Evolutionary conservation across 2,797 vertebrate genomes (phyloP).

Genomic region (Lepus oiostolus): DNA sequence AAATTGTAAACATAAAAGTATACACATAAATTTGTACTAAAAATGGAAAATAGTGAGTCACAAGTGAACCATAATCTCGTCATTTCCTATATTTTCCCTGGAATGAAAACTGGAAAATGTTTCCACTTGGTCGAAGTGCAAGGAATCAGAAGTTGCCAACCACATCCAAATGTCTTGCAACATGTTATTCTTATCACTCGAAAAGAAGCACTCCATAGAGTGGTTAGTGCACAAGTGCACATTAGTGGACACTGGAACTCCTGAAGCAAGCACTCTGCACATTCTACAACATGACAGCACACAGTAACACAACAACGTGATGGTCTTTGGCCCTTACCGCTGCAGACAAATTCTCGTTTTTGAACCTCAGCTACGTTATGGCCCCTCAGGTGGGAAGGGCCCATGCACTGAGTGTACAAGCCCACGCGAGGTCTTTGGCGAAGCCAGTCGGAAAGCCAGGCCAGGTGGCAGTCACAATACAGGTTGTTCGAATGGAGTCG

Average conservation of each 20-base stretch:
- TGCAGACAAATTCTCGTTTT: constrained; percentile 97
- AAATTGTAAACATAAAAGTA: not conserved
- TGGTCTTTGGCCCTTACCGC: constrained; percentile 90
- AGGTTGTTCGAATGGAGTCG: constrained; percentile 99
- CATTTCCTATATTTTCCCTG: not conserved
- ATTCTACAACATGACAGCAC: fast-evolving
- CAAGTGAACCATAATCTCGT: not conserved
- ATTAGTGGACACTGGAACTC: not conserved
- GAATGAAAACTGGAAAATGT: not conserved
- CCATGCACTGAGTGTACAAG: constrained; percentile 98
- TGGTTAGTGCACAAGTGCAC: not conserved
- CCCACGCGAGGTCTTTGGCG: constrained; percentile 97
- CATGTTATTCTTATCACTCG: no score
- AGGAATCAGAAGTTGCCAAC: not conserved
- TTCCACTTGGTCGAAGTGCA: not conserved
- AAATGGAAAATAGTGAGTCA: not conserved
- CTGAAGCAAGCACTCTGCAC: not conserved
- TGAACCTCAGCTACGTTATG: constrained; percentile 99
- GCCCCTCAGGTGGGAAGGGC: constrained; percentile 94
- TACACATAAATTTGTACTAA: not conserved
- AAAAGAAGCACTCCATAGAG: not conserved
- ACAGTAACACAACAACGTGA: fast-evolving
- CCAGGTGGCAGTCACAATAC: constrained; percentile 97
- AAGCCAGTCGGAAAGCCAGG: constrained; percentile 99
- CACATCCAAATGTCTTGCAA: not conserved